Base-by-base conservation (phyloP, 1,140 invertebrate species). In the Bombus soroeensis region DNA sequence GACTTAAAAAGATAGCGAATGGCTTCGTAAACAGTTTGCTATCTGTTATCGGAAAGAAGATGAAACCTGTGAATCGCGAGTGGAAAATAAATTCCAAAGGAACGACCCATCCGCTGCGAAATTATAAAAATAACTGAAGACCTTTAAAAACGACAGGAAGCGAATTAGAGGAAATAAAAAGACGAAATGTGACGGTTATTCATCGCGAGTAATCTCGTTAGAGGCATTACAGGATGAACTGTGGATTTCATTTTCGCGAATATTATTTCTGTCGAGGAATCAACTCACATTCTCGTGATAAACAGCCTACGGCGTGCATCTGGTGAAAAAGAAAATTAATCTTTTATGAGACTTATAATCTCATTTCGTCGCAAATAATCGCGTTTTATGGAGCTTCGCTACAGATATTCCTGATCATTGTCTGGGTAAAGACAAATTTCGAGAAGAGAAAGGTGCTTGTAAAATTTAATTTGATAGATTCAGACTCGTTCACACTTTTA, bases 201-300 rank as follows among this genome's bases (percentile, higher is more conserved):
- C 47, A 53, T 53, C 18, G 47, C 12, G 13, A 25, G 37, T 32
- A 70, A 72, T 59, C 79, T 72, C 66, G 68, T 81, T 81, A 57
- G 25, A n/a, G 32, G 57, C 39, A 81, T 72, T 81, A 3, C 47
- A 1, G 25, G 10, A 18, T 4, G 18, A 32, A 8, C 28, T 5
- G 34, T 10, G 66, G 47, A 57, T 71, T 81, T 41, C 39, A 72
- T 81, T 53, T 37, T 53, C 28, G 28, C 22, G 68, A 28, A 81
- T 72, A 72, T 81, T 81, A 47, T 81, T 72, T 41, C 79, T 59
- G 32, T 37, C 66, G 32, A 22, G 66, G 66, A 68, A 34, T 68
- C 32, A 25, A 68, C 28, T 1, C n/a, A n/a, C 28, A 9, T 28
- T 25, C 47, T 53, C 47, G 18, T 4, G 18, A 53, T 18, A 18